Evolutionary conservation across 2,797 vertebrate genomes (phyloP), one percentile per base, ranked within the genome.

Genomic region (Trachurus trachurus): DNA sequence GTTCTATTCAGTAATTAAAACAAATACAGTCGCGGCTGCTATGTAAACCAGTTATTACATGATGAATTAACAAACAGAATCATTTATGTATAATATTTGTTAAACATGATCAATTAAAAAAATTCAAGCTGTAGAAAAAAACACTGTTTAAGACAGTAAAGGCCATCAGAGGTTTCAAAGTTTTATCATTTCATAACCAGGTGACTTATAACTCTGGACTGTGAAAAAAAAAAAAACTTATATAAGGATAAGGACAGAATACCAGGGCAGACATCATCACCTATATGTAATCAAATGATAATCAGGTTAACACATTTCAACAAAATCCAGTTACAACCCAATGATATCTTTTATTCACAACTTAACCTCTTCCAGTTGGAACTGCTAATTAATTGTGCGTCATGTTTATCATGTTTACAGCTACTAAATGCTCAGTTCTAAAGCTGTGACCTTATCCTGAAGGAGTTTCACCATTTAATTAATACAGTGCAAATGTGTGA

Each of bases 381-480:
- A 74, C 29, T 16, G 8, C 56, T 67, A 19, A 65, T 71, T 47
- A 44, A 66, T 58, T 66, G 29, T 47, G 34, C 65, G 60, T n/a
- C n/a, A 49, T 79, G 37, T 61, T 49, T 72, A 53, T 79, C 29
- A 47, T 47, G 45, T 81, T 81, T 67, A 45, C 50, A 77, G 65
- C 26, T 19, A 29, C 44, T 68, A 52, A 81, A 60, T 40, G 63
- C 59, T 31, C 39, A n/a, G 17, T 81, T 65, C 74, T 68, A 17
- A 75, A 80, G 49, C 70, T 40, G 34, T 4, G 29, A 40, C 63
- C 54, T 63, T 40, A 71, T 8, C 61, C 42, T 17, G 17, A 67
- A 71, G 19, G 54, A 54, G 64, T 45, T 63, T 34, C n/a, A 50
- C n/a, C 5, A 22, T 61, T 82, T 70, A 62, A 73, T 78, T 64